These are phyloP conservation scores for Callocephalon fimbriatum DNA, from an alignment of 2,113 vertebrate species.

Conservation along the genomic window DNA sequence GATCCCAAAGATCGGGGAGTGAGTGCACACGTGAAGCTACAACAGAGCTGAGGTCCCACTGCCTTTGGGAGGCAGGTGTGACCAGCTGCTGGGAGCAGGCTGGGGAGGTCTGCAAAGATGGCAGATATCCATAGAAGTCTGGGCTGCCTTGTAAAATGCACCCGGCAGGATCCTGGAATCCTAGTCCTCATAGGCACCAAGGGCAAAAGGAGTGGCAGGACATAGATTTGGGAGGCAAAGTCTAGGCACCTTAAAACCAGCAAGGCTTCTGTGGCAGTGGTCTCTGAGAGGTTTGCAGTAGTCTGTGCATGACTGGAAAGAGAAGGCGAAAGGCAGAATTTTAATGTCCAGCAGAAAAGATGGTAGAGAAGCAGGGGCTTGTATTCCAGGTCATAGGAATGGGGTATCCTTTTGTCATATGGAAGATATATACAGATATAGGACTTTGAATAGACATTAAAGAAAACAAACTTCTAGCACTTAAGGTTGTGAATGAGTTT, in stretches of 20 bases:
- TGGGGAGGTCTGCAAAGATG: not conserved
- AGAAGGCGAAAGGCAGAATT: not conserved
- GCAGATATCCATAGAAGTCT: not conserved
- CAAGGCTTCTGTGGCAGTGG: not conserved
- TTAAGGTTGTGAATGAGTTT: not conserved
- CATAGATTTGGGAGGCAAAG: not conserved
- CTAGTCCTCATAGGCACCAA: not conserved
- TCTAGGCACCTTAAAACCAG: not conserved
- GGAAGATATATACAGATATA: not conserved
- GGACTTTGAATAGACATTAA: not conserved
- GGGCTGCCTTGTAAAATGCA: not conserved
- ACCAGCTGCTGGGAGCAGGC: not conserved
- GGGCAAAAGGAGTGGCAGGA: not conserved
- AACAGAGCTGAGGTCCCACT: not conserved
- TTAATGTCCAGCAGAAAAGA: not conserved
- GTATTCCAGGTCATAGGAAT: not conserved
- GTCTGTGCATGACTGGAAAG: not conserved
- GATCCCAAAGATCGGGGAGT: accelerated
- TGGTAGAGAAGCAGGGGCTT: not conserved
- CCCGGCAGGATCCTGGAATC: not conserved
- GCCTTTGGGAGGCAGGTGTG: not conserved
- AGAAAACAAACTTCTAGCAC: not conserved
- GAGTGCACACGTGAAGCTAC: not conserved
- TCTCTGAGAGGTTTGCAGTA: not conserved
- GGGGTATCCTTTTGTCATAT: not conserved